Evolutionary conservation across 2,113 vertebrate species (phyloP), one percentile per base, ranked within the genome.

Genomic region (Megaceryle maxima): DNA sequence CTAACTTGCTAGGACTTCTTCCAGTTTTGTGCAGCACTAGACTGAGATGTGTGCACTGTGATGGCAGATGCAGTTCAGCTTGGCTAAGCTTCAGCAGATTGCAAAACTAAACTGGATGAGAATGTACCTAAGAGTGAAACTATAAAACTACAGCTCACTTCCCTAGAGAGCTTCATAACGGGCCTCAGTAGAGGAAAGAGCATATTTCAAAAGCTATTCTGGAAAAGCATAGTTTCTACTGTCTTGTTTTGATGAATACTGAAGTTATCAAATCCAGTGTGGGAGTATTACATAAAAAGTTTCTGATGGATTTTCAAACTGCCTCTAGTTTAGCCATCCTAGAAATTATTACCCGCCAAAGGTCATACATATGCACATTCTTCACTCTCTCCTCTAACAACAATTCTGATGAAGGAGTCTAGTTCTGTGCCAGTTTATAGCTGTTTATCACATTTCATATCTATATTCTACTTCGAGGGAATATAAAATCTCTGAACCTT

Each of bases 131-230:
- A 50, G 62, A 96, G 66, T 25, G 62, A 82, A 95, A 87, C 80
- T 87, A 60, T 72, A 92, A 94, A 94, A 96, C 63, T 39, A 60
- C 19, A 22, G 83, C 62, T 96, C 62, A 20, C 82, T 92, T 97
- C 94, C 96, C 93, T 96, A 94, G 93, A 92, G 66, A 96, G 91
- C 53, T 62, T 91, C 82, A 3, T 28, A 84, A 68, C 60, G 84
- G 81, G 26, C 29, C 73, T 81, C 74, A 33, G 62, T 7, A 84
- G 55, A 87, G 62, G 74, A 79, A 89, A 96, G 68, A 69, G 26
- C 43, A 13, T 25, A 91, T 92, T 92, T 94, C 80, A 68, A 84
- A 88, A 48, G 73, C 35, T 53, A 16, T 90, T 73, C 70, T 88
- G 85, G 59, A 93, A 90, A 93, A 86, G 39, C n/a, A 62, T 1